phyloP scores from a whole-genome alignment of 2,888 invertebrate genomes.

The Aphodius sticticus region DNA sequence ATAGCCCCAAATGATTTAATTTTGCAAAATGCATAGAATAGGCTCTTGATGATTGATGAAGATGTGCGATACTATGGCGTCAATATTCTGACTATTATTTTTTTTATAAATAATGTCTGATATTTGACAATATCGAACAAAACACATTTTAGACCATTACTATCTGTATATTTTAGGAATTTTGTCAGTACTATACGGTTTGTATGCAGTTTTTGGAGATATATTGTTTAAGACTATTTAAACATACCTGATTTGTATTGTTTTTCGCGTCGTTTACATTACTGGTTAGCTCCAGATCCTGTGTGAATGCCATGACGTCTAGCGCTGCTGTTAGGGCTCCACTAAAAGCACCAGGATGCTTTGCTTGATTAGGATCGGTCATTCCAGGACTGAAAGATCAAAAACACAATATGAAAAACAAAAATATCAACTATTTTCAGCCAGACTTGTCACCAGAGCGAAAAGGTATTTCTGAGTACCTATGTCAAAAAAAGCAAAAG shows the following conservation, averaged over 20 bases:
- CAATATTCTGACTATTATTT: too few relatives aligned
- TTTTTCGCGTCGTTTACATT: slow-evolving; percentile 22
- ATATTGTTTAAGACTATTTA: not conserved
- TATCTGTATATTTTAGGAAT: not conserved
- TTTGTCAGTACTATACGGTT: not conserved
- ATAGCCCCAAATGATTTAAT: too few relatives aligned
- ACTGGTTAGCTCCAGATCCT: slow-evolving; percentile 57
- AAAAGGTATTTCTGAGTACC: not conserved
- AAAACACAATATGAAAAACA: not conserved
- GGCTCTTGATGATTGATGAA: too few relatives aligned
- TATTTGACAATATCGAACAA: too few relatives aligned
- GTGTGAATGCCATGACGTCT: slow-evolving; percentile 85
- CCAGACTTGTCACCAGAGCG: not conserved
- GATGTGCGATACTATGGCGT: too few relatives aligned
- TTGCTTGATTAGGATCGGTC: slow-evolving; percentile 55
- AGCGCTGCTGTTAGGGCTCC: slow-evolving; percentile 78
- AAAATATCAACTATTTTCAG: not conserved
- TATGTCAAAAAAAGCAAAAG: slow-evolving; percentile 49
- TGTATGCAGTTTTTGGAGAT: not conserved
- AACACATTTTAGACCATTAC: too few relatives aligned
- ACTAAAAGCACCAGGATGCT: slow-evolving; percentile 63
- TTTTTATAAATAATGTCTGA: too few relatives aligned
- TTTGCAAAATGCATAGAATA: too few relatives aligned
- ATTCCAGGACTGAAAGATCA: slow-evolving; percentile 29
- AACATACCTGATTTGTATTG: not conserved